Base-by-base conservation (phyloP, 2,797 vertebrate species). In the Pipistrellus pygmaeus region DNA sequence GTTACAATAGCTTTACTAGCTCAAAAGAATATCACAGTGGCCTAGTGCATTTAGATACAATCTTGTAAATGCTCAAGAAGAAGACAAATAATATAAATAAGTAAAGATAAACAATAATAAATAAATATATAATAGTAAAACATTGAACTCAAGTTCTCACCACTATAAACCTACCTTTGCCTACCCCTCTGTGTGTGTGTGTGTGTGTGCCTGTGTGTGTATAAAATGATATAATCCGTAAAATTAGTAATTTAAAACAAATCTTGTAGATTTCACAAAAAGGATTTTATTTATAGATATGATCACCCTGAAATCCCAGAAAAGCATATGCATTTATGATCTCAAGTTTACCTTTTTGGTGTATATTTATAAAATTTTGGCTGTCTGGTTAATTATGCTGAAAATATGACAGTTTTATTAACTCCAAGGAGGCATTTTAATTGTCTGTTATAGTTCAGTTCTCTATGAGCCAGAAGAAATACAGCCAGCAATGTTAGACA, bases 341-440 rank as follows among this genome's bases (percentile, higher is more conserved):
- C 20, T 91, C 51, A 53, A 30, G 32, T 87, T 90, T 51, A 87
- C 46, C 53, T 62, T 35, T 55, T 93, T 57, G 51, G 15, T 77
- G 6, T 68, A 84, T 55, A 68, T 77, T 81, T 89, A 35, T 86
- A 92, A 82, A 55, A 73, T 15, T 27, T 86, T 75, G 21, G 60
- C 68, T 69, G 2, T 88, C 13, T 68, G 21, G 60, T 55, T 41
- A 94, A 41, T 86, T 32, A 85, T 55, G 35, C 38, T 95, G 60
- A 90, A 91, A 88, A 93, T n/a, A 69, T 66, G 46, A 35, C 55
- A 57, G 57, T 84, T 85, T 89, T 53, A 17, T 81, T 73, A 32
- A 21, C 14, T 86, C 9, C 35, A 75, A 76, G 21, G 27, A 71
- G 21, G 9, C 32, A 46, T 81, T 75, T 94, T 53, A 82, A 88